phyloP scores from a whole-genome alignment of 2,797 vertebrate species.

The Champsocephalus esox region DNA sequence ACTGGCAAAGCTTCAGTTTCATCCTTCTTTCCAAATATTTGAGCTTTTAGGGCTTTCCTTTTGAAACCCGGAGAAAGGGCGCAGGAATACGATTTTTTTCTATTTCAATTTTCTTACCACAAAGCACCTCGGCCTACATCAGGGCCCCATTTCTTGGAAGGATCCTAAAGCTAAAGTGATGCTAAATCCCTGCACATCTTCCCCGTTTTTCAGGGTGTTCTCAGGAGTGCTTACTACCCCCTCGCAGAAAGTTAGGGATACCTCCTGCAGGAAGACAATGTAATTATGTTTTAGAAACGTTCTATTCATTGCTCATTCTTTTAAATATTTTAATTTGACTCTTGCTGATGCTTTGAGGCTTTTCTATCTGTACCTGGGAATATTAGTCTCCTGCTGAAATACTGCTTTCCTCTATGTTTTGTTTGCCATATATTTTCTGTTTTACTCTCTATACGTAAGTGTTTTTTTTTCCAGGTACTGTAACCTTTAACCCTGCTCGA shows the following conservation, averaged over 20 bases:
- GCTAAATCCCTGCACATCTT: constrained; percentile 21
- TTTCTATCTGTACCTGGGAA: constrained; percentile 5
- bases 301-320: neutral
- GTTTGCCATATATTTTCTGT: constrained; percentile 3
- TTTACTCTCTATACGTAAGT: neutral
- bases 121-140: neutral
- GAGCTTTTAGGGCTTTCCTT: neutral
- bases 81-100: neutral
- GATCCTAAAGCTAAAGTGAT: constrained; percentile 10
- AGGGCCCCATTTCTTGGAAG: constrained; percentile 10
- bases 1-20: constrained; percentile 5
- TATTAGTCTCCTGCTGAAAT: constrained; percentile 19
- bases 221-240: constrained; percentile 2
- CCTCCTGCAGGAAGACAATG: neutral
- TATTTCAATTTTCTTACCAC: neutral
- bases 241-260: constrained; percentile 14
- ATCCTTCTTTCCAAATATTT: constrained; percentile 14
- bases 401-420: constrained; percentile 1
- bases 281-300: neutral
- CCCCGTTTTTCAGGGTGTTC: constrained; percentile 17
- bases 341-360: too few species aligned
- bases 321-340: too few species aligned
- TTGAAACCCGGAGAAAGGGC: neutral
- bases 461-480: neutral
- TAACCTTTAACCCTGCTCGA: constrained; percentile 1